Conservation (phyloP, 2,113 vertebrate species). For the Gobio gobio region DNA sequence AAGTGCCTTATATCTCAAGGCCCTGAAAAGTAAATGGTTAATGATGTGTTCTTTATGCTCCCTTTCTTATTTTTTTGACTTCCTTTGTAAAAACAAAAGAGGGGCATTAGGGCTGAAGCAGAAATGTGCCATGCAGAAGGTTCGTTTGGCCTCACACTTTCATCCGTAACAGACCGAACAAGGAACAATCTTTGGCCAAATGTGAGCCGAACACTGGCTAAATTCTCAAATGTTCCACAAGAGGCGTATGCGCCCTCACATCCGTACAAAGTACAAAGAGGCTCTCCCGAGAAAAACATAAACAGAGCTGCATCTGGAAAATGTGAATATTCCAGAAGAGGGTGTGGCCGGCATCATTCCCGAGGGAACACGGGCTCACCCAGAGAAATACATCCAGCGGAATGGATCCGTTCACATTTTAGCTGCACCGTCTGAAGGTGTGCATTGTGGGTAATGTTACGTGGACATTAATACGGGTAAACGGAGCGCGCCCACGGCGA, state of each 20-base stretch:
- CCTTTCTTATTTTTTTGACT: neutral
- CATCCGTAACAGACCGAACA: slow-evolving; percentile 47
- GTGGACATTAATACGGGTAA: slow-evolving; percentile 68
- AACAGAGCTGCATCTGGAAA: neutral
- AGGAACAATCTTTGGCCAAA: neutral
- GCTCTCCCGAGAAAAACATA: neutral
- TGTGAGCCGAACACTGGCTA: neutral
- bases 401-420: neutral
- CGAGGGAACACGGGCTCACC: neutral
- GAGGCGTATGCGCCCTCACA: neutral
- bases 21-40: neutral
- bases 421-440: neutral
- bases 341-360: neutral
- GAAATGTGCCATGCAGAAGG: neutral
- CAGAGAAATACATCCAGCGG: neutral
- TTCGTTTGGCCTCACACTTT: neutral
- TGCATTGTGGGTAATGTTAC: slow-evolving; percentile 42
- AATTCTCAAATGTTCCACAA: neutral
- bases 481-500: slow-evolving; percentile 67
- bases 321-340: neutral
- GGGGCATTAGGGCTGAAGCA: neutral
- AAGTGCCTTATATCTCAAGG: neutral
- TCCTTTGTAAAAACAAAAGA: neutral
- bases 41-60: neutral
- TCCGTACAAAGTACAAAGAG: neutral